A percentile compares a stretch with the other conserved stretches of the same genome.
Evolutionary conservation across 2,888 invertebrate genomes (phyloP).

Genomic region (Tenthredo mesomela): DNA sequence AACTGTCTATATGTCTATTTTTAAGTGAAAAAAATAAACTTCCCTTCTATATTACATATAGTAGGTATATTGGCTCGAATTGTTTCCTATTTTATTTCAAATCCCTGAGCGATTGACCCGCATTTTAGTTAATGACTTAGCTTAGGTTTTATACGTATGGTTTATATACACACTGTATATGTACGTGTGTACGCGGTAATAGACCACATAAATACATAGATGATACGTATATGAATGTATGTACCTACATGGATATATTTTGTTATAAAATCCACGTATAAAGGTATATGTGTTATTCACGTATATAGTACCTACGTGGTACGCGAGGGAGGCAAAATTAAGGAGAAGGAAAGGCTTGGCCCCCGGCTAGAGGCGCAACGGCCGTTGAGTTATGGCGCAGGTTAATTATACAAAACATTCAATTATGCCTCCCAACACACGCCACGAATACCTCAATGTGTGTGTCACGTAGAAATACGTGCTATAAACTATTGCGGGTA

Average conservation of each 20-base stretch:
- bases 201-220: background rate
- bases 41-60: background rate
- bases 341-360: slow-evolving; percentile 55
- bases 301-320: background rate
- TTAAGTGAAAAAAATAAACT: background rate
- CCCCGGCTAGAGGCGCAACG: slow-evolving; percentile 77
- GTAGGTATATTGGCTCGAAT: too few species aligned
- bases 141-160: background rate
- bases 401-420: slow-evolving; percentile 79
- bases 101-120: slow-evolving; percentile 1
- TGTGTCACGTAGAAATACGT: slow-evolving; percentile 8
- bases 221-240: background rate
- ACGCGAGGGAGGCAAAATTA: slow-evolving; percentile 43
- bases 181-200: background rate
- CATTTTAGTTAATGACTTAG: slow-evolving; percentile 20
- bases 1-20: background rate
- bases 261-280: too few species aligned
- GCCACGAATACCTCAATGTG: slow-evolving; percentile 48
- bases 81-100: background rate
- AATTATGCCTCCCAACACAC: slow-evolving; percentile 74
- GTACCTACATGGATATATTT: background rate
- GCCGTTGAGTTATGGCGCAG: slow-evolving; percentile 77
- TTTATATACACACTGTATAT: background rate
- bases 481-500: slow-evolving; percentile 10
- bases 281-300: background rate